Conservation (phyloP, 2,797 vertebrate genomes). For the Pteropus rufus region DNA sequence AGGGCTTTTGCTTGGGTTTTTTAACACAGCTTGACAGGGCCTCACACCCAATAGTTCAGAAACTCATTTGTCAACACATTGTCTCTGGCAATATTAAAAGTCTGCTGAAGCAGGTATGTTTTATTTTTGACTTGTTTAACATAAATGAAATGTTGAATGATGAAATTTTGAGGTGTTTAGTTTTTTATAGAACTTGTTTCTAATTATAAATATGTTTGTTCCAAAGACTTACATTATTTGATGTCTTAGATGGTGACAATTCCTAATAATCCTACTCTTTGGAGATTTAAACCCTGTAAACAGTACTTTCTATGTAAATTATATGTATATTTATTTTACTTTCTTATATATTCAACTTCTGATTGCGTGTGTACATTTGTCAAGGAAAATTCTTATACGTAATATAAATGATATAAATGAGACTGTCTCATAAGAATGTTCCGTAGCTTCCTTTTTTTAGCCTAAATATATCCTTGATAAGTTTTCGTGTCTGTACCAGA, state of each 20-base stretch:
- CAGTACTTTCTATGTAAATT: not conserved
- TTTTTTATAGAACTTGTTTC: not conserved
- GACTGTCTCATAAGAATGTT: not conserved
- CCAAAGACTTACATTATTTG: not conserved
- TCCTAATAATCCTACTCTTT: not conserved
- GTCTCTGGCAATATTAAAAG: conserved; percentile 91
- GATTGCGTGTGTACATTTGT: not conserved
- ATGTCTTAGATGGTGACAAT: not conserved
- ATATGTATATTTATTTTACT: not conserved
- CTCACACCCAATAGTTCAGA: conserved; percentile 94
- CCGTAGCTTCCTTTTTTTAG: not conserved
- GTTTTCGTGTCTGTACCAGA: not conserved
- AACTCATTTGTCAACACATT: conserved; percentile 92
- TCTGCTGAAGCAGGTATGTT: conserved; percentile 91
- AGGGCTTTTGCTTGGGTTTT: conserved; percentile 98
- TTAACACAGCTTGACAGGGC: conserved; percentile 94
- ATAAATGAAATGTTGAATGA: not conserved
- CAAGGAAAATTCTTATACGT: not conserved
- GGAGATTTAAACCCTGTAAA: not conserved
- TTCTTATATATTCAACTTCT: not conserved
- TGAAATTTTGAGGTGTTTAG: not conserved
- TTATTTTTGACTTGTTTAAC: not conserved
- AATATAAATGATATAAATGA: not conserved
- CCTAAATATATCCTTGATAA: not conserved
- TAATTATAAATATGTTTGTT: not conserved